A percentile compares a stretch with the other conserved stretches of the same genome.
phyloP scores from a whole-genome alignment of 1,140 invertebrate species.

The Papilio xuthus region DNA sequence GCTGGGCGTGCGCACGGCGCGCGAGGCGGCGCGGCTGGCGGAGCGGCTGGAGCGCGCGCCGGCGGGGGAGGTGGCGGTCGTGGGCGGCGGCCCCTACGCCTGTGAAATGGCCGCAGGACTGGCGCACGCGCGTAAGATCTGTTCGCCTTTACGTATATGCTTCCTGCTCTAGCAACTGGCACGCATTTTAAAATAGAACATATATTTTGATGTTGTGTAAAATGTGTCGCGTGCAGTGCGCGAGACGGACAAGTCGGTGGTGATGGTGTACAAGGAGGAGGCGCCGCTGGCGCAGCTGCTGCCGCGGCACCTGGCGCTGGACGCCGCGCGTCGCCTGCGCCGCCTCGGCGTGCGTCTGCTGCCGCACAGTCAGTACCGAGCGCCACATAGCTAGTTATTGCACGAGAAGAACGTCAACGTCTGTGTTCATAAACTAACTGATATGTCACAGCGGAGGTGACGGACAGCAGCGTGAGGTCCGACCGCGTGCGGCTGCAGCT shows the following conservation, averaged over 20 bases:
- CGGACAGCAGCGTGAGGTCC: conserved; percentile 37
- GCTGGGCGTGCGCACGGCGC: conserved; percentile 44
- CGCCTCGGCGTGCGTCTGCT: conserved; percentile 52
- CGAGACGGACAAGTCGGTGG: conserved; percentile 45
- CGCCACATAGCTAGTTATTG: neutral
- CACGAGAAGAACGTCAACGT: neutral
- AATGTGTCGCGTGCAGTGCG: conserved; percentile 40
- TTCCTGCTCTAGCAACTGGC: no score
- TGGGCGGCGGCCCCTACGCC: conserved; percentile 56
- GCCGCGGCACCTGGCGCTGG: conserved; percentile 57
- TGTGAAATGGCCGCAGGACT: conserved; percentile 63
- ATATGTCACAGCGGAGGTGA: conserved; percentile 45
- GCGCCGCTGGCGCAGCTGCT: conserved; percentile 55
- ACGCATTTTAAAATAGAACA: neutral
- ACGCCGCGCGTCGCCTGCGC: conserved; percentile 53
- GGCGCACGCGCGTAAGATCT: conserved; percentile 44
- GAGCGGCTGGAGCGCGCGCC: conserved; percentile 37
- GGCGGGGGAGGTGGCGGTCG: conserved; percentile 40
- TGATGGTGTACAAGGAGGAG: conserved; percentile 56
- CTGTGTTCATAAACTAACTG: neutral
- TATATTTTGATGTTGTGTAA: neutral
- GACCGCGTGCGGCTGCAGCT: conserved; percentile 47
- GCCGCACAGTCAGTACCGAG: conserved; percentile 36
- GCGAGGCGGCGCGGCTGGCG: conserved; percentile 48
- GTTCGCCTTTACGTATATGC: neutral